A percentile compares a stretch with the other conserved stretches of the same genome.
Conservation (phyloP, 1,140 invertebrate genomes). For the Leptoteleia sp. region DNA sequence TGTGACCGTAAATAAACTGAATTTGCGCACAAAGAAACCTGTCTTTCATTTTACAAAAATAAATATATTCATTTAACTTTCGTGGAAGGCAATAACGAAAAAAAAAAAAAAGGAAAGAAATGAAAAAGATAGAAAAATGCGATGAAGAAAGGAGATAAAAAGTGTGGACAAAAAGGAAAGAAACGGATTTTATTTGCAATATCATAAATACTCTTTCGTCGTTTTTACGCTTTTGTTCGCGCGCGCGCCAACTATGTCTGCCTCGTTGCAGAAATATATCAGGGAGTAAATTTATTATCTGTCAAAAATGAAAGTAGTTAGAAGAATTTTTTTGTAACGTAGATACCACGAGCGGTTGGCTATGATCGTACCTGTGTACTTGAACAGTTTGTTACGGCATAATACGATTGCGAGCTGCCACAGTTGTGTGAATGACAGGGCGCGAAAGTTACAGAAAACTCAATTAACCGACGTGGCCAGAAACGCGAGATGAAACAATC, state of each 20-base stretch:
- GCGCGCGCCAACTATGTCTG: neutral
- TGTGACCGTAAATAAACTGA: too few species aligned
- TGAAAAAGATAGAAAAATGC: too few species aligned
- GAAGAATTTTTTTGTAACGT: conserved; percentile 34
- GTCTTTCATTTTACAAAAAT: too few species aligned
- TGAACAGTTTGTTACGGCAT: conserved; percentile 53
- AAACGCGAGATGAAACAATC: conserved; percentile 67
- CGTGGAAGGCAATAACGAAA: neutral
- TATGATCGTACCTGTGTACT: conserved; percentile 13
- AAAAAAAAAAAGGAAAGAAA: neutral
- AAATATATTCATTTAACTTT: too few species aligned
- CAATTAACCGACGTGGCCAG: conserved; percentile 75
- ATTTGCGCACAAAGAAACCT: too few species aligned
- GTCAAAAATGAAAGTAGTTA: conserved; percentile 26
- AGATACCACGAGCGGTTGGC: conserved; percentile 11
- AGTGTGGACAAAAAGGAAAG: too few species aligned
- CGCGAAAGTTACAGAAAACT: conserved; percentile 77
- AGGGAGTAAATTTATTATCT: conserved; percentile 47
- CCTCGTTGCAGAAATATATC: conserved; percentile 20
- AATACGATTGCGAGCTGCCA: conserved; percentile 50
- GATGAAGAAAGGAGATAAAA: too few species aligned
- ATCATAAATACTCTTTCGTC: neutral
- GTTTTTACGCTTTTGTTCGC: neutral
- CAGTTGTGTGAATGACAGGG: conserved; percentile 64
- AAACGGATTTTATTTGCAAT: conserved; percentile 4